Conservation (phyloP, 2,113 vertebrate genomes). For the Crocuta crocuta region DNA sequence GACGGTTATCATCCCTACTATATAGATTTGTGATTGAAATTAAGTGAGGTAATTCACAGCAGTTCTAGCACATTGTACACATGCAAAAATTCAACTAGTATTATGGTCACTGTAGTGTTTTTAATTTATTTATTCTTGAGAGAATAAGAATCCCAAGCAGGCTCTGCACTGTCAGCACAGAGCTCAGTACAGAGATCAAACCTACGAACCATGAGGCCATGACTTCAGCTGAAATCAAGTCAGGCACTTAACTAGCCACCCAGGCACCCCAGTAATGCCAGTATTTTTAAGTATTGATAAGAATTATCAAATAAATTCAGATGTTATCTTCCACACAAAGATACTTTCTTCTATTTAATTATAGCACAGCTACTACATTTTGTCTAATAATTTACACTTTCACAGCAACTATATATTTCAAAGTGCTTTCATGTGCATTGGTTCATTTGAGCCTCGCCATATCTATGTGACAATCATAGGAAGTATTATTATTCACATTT, state of each 20-base stretch:
- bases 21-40: not conserved
- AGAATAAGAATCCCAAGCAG: too few species aligned
- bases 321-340: not conserved
- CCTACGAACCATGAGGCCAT: too few species aligned
- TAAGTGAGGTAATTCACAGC: not conserved
- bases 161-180: too few species aligned
- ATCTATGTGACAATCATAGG: not conserved
- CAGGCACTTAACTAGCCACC: too few species aligned
- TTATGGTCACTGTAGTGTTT: not conserved
- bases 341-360: not conserved
- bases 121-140: too few species aligned
- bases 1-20: not conserved
- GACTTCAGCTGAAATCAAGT: too few species aligned
- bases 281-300: slow-evolving; percentile 8
- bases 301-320: not conserved
- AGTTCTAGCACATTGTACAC: not conserved
- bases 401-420: not conserved
- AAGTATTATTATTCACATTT: not conserved
- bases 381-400: not conserved
- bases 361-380: not conserved
- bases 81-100: not conserved
- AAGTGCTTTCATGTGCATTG: not conserved
- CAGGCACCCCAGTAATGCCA: not conserved
- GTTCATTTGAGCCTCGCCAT: not conserved
- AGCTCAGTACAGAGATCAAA: too few species aligned